phyloP scores from a whole-genome alignment of 2,888 invertebrate species.

The Synergus laeviventris region DNA sequence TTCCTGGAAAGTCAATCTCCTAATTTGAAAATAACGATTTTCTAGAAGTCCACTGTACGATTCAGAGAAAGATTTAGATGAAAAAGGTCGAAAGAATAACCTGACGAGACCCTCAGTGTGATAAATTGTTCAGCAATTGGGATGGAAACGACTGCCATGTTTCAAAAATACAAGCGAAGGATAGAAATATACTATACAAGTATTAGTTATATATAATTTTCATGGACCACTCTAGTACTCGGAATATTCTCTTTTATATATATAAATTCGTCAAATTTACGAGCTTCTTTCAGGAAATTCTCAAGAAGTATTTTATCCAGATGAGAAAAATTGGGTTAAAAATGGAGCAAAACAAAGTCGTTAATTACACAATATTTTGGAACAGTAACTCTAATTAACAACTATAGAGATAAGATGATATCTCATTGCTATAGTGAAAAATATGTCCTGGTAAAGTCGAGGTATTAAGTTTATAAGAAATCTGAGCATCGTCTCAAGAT shows the following conservation, averaged over 20 bases:
- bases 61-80: neutral
- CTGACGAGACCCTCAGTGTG: neutral
- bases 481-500: neutral
- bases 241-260: neutral
- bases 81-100: conserved; percentile 2
- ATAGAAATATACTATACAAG: conserved; percentile 13
- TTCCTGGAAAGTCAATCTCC: neutral
- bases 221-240: neutral
- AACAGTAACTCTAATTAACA: neutral
- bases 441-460: neutral
- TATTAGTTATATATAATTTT: conserved; percentile 11
- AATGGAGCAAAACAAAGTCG: neutral
- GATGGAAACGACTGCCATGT: conserved; percentile 5
- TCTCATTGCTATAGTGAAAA: neutral
- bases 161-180: neutral
- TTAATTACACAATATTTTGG: neutral
- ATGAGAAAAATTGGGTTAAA: neutral
- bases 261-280: neutral
- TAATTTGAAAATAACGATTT: neutral
- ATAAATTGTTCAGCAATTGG: conserved; percentile 26
- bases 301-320: neutral
- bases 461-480: neutral
- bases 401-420: neutral
- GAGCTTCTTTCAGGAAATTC: neutral
- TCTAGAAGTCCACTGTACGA: neutral